Evolutionary conservation across 1,140 invertebrate species (phyloP).

Genomic region (Schlechtendalia chinensis): DNA sequence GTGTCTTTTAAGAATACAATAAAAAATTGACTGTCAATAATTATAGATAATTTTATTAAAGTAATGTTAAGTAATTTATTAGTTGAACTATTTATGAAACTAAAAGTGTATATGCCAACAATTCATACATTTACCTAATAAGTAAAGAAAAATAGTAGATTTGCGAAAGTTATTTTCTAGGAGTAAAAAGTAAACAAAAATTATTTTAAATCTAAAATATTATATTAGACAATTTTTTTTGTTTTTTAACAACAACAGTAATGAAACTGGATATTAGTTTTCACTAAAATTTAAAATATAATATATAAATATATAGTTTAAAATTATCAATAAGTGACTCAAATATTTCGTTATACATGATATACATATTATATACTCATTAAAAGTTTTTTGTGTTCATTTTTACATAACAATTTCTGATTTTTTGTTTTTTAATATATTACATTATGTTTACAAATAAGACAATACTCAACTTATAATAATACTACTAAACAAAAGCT

Average conservation of each 20-base stretch:
- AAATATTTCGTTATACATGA: constrained; percentile 38
- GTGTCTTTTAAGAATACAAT: no score
- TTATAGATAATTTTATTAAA: no score
- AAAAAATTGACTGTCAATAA: no score
- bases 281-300: constrained; percentile 42
- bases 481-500: constrained; percentile 19
- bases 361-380: constrained; percentile 23
- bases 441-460: constrained; percentile 14
- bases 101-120: no score
- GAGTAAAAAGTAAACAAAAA: constrained; percentile 20
- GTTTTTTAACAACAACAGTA: constrained; percentile 29
- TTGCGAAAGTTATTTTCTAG: background rate
- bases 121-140: background rate
- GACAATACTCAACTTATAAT: constrained; percentile 2
- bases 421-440: background rate
- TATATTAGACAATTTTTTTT: background rate
- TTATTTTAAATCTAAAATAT: background rate
- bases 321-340: constrained; percentile 39
- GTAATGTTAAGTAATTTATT: no score
- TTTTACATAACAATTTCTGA: constrained; percentile 22
- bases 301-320: constrained; percentile 21
- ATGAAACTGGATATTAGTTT: constrained; percentile 25
- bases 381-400: background rate
- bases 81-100: no score
- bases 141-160: constrained; percentile 17